These are phyloP conservation scores for Indri indri DNA, from an alignment of 2,113 vertebrate species.

Conservation along the genomic window DNA sequence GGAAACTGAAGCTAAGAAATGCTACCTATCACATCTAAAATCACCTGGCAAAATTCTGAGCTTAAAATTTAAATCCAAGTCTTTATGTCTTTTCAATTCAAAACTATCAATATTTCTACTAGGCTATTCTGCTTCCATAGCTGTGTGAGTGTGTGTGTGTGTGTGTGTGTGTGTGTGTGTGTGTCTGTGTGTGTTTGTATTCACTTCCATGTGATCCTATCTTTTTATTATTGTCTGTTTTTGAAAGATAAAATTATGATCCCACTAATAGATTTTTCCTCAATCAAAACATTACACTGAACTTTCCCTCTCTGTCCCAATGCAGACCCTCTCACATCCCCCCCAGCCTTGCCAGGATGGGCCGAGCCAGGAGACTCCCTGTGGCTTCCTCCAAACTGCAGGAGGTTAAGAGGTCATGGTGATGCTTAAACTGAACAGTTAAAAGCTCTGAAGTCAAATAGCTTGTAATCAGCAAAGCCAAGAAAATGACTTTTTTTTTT, in stretches of 20 bases:
- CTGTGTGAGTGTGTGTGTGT: neutral
- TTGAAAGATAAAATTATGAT: neutral
- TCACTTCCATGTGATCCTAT: neutral
- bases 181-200: neutral
- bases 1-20: neutral
- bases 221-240: neutral
- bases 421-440: rapidly evolving
- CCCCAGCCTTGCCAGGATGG: neutral
- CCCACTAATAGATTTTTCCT: neutral
- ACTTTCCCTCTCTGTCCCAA: neutral
- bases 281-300: neutral
- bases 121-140: neutral
- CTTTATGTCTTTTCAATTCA: neutral
- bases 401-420: neutral
- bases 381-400: neutral
- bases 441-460: conserved; percentile 60
- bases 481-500: conserved; percentile 87
- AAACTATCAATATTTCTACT: neutral
- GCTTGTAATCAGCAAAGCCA: conserved; percentile 79
- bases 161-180: neutral
- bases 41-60: neutral
- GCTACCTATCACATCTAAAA: neutral
- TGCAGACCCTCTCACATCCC: neutral
- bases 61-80: neutral
- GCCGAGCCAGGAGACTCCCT: neutral